Evolutionary conservation across 2,797 vertebrate genomes (phyloP).

Genomic region (Heteromormyrus szaboi): DNA sequence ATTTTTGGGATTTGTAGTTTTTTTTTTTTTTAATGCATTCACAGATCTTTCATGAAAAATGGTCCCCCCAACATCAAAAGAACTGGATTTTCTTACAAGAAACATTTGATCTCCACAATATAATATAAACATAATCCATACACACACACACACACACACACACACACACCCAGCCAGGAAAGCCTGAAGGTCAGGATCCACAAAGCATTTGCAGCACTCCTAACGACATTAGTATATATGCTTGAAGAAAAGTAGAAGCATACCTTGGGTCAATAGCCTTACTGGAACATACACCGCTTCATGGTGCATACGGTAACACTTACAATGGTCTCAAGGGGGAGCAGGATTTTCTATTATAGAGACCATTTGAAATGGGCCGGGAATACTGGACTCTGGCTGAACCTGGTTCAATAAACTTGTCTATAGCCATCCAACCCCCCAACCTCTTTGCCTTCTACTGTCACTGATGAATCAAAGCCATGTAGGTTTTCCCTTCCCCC

Average conservation of each 20-base stretch:
- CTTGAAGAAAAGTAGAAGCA: not conserved
- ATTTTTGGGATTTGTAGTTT: not conserved
- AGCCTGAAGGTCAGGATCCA: conserved; percentile 39
- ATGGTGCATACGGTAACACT: not conserved
- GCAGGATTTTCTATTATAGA: not conserved
- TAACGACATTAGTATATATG: not conserved
- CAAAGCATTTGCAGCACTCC: conserved; percentile 9
- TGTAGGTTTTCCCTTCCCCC: conserved; percentile 44
- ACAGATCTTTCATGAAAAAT: not conserved
- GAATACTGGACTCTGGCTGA: not conserved
- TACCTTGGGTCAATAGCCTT: not conserved
- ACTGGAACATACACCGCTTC: not conserved
- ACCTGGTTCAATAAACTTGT: conserved; percentile 2
- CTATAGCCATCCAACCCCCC: conserved; percentile 34
- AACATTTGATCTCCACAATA: not conserved
- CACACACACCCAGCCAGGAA: conserved; percentile 20
- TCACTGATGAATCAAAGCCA: conserved; percentile 59
- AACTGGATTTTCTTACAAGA: not conserved
- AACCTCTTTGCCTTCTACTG: conserved; percentile 46
- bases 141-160: conserved; percentile 17
- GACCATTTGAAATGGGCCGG: not conserved
- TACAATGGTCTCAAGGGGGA: not conserved
- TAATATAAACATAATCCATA: not conserved
- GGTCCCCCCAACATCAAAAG: not conserved
- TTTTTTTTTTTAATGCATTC: not conserved